A percentile compares a stretch with the other conserved stretches of the same genome.
phyloP scores from a whole-genome alignment of 2,888 invertebrate genomes.

The Thymelicus lineola region DNA sequence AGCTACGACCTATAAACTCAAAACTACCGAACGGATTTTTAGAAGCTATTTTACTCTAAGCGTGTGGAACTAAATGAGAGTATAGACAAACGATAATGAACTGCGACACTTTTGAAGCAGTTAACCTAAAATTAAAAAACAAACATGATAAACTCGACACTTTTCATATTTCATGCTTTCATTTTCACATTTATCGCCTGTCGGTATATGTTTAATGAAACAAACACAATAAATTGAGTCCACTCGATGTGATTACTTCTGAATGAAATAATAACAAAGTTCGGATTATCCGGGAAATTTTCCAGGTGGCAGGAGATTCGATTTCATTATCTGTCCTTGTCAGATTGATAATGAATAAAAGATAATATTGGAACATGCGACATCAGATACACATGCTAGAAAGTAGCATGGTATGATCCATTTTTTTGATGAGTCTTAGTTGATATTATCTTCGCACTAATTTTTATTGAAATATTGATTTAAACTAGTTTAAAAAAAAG shows the following conservation, averaged over 20 bases:
- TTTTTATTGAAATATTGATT: too few species aligned
- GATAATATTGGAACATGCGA: too few species aligned
- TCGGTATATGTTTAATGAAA: constrained; percentile 48
- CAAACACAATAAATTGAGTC: constrained; percentile 53
- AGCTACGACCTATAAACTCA: too few species aligned
- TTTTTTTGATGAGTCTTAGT: too few species aligned
- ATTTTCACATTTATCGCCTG: constrained; percentile 38
- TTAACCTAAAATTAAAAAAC: constrained; percentile 29
- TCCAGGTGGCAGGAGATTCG: background rate
- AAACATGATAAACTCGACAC: constrained; percentile 25
- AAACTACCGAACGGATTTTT: too few species aligned
- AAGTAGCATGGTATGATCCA: too few species aligned
- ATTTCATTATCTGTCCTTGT: constrained; percentile 1
- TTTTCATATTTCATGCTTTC: constrained; percentile 41
- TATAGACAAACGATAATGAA: background rate
- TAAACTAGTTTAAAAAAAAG: too few species aligned
- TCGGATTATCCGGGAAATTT: constrained; percentile 20
- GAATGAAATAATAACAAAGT: constrained; percentile 33
- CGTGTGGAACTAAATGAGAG: background rate
- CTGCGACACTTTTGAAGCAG: constrained; percentile 23
- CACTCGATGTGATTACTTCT: constrained; percentile 42
- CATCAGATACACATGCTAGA: too few species aligned
- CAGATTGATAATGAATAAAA: background rate
- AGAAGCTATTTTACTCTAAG: too few species aligned
- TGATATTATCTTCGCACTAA: too few species aligned